Evolutionary conservation across 2,888 invertebrate genomes (phyloP), one percentile per base, ranked within the genome.

Genomic region (Mycogona germanica): DNA sequence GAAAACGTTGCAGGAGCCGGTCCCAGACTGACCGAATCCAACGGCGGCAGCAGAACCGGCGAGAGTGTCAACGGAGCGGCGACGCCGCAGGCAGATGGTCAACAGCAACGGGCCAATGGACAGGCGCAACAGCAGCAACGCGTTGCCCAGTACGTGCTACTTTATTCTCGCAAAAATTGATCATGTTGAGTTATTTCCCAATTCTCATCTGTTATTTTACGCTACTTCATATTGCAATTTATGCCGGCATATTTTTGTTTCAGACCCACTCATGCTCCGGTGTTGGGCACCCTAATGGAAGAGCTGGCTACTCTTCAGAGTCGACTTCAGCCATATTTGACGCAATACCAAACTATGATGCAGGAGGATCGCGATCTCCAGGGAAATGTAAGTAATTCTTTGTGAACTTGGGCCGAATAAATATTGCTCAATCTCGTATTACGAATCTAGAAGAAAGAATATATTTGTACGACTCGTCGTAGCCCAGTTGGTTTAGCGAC

Each of bases 291-390:
- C 53, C 65, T 80, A 9, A 63, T 82, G 59, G 73, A 75, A 32
- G 73, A 73, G 59, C 67, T 79, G 42, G 66, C 70, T 50, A 69
- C 70, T 42, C 67, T 79, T 19, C 77, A 80, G 61, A 65, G 67
- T 32, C 75, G 83, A 56, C 71, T 85, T 48, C 75, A 77, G 58
- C 84, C 85, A 1, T 81, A 79, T 63, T 68, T 84, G 61, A 74
- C 76, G 59, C 75, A 75, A 59, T 82, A 80, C 65, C 76, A 77
- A 56, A 71, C 72, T 50, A 72, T 83, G 54, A 73, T 84, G 65
- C 69, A 71, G 29, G 74, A 75, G 50, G 82, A 83, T 68, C 78
- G 80, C 12, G 66, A 68, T 32, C 72, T 78, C 60, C 69, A 66
- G 17, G 58, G 63, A 35, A 68, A 67, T 44, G 71, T 70, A 65